Evolutionary conservation across 2,113 vertebrate species (phyloP).

Genomic region (Cnemophilus loriae): DNA sequence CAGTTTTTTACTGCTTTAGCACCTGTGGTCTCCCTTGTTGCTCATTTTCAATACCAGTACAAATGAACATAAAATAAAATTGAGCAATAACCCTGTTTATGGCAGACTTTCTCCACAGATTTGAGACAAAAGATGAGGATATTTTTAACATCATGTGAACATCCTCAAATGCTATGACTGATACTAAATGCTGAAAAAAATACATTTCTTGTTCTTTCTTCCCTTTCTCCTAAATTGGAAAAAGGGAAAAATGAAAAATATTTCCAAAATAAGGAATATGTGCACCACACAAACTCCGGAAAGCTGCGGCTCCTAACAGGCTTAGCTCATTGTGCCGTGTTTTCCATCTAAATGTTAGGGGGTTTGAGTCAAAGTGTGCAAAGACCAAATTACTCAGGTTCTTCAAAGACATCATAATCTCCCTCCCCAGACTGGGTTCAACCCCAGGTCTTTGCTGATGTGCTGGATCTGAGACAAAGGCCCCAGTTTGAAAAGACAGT

Average conservation of each 20-base stretch:
- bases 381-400: background rate
- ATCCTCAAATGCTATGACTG: background rate
- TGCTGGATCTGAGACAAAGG: background rate
- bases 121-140: background rate
- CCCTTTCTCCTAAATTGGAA: background rate
- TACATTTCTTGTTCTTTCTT: background rate
- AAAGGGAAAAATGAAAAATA: background rate
- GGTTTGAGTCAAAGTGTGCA: background rate
- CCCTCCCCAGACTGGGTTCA: background rate
- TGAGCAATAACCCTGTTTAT: conserved; percentile 15
- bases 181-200: background rate
- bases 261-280: background rate
- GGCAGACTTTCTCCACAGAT: background rate
- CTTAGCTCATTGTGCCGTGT: background rate
- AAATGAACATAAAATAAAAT: conserved; percentile 24
- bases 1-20: background rate
- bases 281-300: background rate
- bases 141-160: background rate
- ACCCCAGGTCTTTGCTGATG: background rate
- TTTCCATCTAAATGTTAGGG: background rate
- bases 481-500: background rate
- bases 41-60: conserved; percentile 32
- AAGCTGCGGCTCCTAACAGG: background rate
- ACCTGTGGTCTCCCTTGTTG: conserved; percentile 29
- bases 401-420: background rate